A percentile compares a stretch with the other conserved stretches of the same genome.
phyloP scores from a whole-genome alignment of 2,888 invertebrate genomes.

The Anoncus sp. region DNA sequence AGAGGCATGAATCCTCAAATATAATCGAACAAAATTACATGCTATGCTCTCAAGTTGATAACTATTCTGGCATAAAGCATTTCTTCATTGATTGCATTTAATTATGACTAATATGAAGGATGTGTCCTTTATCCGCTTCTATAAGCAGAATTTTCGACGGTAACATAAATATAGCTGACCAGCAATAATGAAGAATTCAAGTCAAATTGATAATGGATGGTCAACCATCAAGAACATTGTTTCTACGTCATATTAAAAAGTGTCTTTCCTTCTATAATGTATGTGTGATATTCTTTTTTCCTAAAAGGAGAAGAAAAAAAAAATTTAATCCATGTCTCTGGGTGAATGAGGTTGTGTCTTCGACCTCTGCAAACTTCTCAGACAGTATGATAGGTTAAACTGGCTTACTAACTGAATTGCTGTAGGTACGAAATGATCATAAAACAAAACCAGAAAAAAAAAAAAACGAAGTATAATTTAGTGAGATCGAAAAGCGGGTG shows the following conservation, averaged over 20 bases:
- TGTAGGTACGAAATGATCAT: conserved; percentile 40
- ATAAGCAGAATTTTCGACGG: too few species aligned
- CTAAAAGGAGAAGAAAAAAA: neutral
- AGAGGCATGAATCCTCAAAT: too few species aligned
- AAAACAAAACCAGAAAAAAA: too few species aligned
- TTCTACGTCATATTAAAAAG: too few species aligned
- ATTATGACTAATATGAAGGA: too few species aligned
- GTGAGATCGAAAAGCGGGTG: conserved; percentile 15
- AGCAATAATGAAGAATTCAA: neutral
- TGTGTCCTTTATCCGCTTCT: too few species aligned
- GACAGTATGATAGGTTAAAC: conserved; percentile 33
- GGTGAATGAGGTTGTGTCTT: conserved; percentile 23
- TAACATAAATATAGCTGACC: too few species aligned
- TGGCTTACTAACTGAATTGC: conserved; percentile 34
- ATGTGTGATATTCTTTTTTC: neutral
- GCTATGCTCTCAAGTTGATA: too few species aligned
- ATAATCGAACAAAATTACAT: too few species aligned
- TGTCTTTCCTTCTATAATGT: neutral
- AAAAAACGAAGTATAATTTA: conserved; percentile 59
- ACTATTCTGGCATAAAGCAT: too few species aligned
- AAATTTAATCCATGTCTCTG: conserved; percentile 16
- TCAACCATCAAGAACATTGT: neutral
- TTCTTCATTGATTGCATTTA: too few species aligned
- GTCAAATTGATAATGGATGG: neutral
- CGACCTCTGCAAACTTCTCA: conserved; percentile 8